Evolutionary conservation across 1,140 invertebrate genomes (phyloP), one percentile per base, ranked within the genome.

Genomic region (Drosophila sucinea): DNA sequence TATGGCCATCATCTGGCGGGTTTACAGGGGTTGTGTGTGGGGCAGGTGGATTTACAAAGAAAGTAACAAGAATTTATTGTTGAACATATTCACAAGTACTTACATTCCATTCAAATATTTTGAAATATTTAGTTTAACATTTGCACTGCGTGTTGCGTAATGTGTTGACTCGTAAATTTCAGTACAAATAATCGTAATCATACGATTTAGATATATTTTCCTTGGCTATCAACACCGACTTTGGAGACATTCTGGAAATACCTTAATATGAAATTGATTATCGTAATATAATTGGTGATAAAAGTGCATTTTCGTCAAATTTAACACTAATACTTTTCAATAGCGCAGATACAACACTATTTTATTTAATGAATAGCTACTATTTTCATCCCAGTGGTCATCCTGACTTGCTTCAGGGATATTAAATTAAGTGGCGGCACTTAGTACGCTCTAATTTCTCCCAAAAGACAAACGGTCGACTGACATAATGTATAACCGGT

Each of bases 381-480:
- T 17, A 17, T 17, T 17, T 17, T 17, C 17, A 17, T 17, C 17
- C 17, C 17, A 17, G 17, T 17, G 0, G 17, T 17, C 17, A 17
- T 17, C 17, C 17, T 17, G 8, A 29, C 35, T 35, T 57, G n/a
- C 2, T 7, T 17, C 1, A 17, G 30, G 47, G 23, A 44, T 23
- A 51, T 51, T 23, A 61, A 47, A 75, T 74, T 74, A 61, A 61
- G 56, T 8, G 35, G 25, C 65, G 51, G 58, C 44, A 76, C 64
- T 58, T 35, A 33, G 25, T 8, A 23, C 3, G 32, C 64, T 60
- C 62, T 81, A 85, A 84, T 81, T 84, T 74, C 44, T 29, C 41
- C 57, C 5, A 47, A 55, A 55, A 56, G 38, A 17, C 40, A 7
- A 32, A 38, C 54, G 40, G 11, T 27, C 27, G 23, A 23, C 66